Conservation (phyloP, 2,888 invertebrate species). For the Drosophila merina region DNA sequence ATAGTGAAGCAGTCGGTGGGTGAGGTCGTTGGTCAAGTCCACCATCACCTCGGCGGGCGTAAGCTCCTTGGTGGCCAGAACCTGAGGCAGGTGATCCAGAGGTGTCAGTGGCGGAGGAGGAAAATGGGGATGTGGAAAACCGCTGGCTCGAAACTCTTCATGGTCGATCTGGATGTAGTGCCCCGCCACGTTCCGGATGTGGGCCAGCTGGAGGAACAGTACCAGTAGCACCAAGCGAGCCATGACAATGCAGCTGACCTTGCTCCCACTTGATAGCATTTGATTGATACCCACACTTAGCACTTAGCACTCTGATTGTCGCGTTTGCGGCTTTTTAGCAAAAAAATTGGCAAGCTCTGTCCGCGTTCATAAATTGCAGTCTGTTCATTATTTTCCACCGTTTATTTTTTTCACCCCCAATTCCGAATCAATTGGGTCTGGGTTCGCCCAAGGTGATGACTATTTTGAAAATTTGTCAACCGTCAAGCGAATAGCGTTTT, state of each 20-base stretch:
- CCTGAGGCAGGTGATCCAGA: slow-evolving; percentile 55
- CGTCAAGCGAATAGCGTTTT: slow-evolving; percentile 47
- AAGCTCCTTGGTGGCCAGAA: slow-evolving; percentile 67
- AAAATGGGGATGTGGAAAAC: slow-evolving; percentile 66
- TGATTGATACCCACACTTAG: slow-evolving; percentile 50
- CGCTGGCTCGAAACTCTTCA: slow-evolving; percentile 73
- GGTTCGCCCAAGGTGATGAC: slow-evolving; percentile 58
- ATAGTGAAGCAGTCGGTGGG: slow-evolving; percentile 88
- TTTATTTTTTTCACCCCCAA: slow-evolving; percentile 18
- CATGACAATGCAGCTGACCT: slow-evolving; percentile 53
- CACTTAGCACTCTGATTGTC: slow-evolving; percentile 68
- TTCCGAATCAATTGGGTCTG: slow-evolving; percentile 57
- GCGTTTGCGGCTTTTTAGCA: slow-evolving; percentile 56
- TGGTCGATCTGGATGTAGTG: slow-evolving; percentile 80
- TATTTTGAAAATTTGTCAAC: slow-evolving; percentile 54
- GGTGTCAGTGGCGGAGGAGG: slow-evolving; percentile 59
- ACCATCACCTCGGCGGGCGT: slow-evolving; percentile 90
- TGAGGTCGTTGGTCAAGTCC: slow-evolving; percentile 91
- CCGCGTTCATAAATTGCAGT: slow-evolving; percentile 68
- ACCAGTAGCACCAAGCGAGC: slow-evolving; percentile 27
- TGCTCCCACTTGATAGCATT: slow-evolving; percentile 41
- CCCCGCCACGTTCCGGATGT: slow-evolving; percentile 30
- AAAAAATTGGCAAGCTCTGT: slow-evolving; percentile 54
- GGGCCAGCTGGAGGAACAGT: slow-evolving; percentile 53
- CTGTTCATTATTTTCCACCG: slow-evolving; percentile 44